Percentiles rank a stretch among this genome's conserved stretches.
Conservation (phyloP, 2,113 vertebrate species). For the Elachura formosa region DNA sequence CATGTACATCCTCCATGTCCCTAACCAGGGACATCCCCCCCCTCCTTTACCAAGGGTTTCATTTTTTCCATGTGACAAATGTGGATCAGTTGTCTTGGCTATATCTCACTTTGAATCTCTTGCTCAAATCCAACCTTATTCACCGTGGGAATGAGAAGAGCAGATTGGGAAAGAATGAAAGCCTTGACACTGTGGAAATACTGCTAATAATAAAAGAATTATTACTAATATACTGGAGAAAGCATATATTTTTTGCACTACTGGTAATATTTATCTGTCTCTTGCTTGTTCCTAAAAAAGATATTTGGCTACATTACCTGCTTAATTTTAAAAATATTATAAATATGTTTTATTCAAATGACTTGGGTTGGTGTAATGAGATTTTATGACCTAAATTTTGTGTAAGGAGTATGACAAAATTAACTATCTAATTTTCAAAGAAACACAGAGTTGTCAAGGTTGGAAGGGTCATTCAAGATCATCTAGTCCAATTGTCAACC, state of each 20-base stretch:
- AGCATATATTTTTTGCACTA: neutral
- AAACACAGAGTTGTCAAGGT: rapidly evolving
- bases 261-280: neutral
- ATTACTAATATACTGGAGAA: neutral
- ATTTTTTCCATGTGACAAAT: neutral
- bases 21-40: neutral
- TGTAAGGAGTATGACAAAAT: neutral
- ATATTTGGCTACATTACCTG: neutral
- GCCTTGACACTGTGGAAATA: neutral
- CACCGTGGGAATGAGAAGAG: rapidly evolving
- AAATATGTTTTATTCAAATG: neutral
- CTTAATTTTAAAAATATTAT: neutral
- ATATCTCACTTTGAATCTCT: neutral
- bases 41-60: neutral
- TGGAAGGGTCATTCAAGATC: neutral
- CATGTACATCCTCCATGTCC: rapidly evolving
- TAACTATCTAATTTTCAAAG: neutral
- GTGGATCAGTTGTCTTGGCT: rapidly evolving
- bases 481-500: neutral
- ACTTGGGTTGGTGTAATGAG: neutral
- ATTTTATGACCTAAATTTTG: neutral
- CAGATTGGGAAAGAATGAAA: neutral
- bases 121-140: neutral
- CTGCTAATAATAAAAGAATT: neutral
- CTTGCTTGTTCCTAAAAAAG: neutral